Base-by-base conservation (phyloP, 1,140 invertebrate species). In the Pseudomyrmex flavicornis region DNA sequence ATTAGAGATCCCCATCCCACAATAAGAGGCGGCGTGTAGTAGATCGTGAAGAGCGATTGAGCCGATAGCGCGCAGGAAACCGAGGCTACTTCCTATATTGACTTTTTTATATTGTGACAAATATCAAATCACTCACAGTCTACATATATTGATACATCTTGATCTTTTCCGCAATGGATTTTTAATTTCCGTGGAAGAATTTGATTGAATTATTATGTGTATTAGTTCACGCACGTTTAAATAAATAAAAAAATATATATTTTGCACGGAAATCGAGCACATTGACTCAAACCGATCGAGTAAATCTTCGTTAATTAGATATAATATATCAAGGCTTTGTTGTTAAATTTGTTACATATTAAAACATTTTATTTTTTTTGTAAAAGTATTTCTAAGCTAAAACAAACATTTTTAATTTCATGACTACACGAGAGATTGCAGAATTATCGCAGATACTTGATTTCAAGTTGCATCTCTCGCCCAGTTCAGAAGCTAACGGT, bases 401-500 rank as follows among this genome's bases (percentile, higher is more conserved):
- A 35, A 35, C 7, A 35, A 5, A 35, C 35, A 35, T 5, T 46
- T 20, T 4, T 20, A 59, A 63, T 13, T 65, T 68, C 44, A 63
- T 80, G 56, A 15, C 12, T 5, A 44, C 59, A 35, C 35, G 35
- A 35, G 35, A 35, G 5, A 7, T 35, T 35, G 10, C 13, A n/a
- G 15, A 50, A 26, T 44, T 44, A 17, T 17, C 44, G 8, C 13
- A 35, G 26, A 61, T 44, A 52, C 73, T 72, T 48, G 72, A 22
- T 48, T 48, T 50, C 17, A 22, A 70, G 50, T 70, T 54, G n/a
- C 76, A 15, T 15, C 13, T 66, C 50, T 17, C 22, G 35, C 17
- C 9, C 26, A 70, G 58, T 26, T 35, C 58, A 59, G 35, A 48
- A 46, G 20, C 86, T 88, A 89, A 88, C 76, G 68, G 50, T n/a